Conservation (phyloP, 2,113 vertebrate species). For the Syngnathoides biaculeatus region DNA sequence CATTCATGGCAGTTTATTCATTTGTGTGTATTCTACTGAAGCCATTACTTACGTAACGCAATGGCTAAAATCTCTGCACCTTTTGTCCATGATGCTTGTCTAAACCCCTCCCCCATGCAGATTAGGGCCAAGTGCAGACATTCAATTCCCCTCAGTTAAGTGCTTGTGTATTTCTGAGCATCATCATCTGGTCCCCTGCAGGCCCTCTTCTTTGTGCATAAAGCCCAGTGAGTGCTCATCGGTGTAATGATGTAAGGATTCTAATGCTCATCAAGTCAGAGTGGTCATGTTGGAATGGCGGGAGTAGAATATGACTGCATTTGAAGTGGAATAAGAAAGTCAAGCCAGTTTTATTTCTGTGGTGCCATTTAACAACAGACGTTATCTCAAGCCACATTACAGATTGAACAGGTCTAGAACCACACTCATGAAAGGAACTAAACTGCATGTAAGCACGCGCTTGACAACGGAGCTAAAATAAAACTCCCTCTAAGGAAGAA, state of each 20-base stretch:
- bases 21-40: neutral
- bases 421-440: no score
- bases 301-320: neutral
- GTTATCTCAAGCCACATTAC: no score
- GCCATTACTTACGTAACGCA: neutral
- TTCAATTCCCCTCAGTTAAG: slow-evolving; percentile 14
- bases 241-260: neutral
- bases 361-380: no score
- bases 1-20: neutral
- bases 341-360: neutral
- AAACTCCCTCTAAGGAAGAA: no score
- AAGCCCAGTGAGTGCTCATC: slow-evolving; percentile 17
- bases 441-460: no score
- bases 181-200: slow-evolving; percentile 9
- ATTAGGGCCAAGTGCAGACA: slow-evolving; percentile 21
- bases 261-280: neutral
- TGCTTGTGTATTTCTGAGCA: neutral
- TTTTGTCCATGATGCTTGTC: slow-evolving; percentile 27
- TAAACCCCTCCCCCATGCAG: slow-evolving; percentile 4
- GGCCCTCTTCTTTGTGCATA: slow-evolving; percentile 16
- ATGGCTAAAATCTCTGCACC: slow-evolving; percentile 20
- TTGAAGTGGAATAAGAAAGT: neutral
- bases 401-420: no score
- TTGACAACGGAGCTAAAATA: no score
- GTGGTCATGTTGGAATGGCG: neutral